phyloP scores from a whole-genome alignment of 2,888 invertebrate genomes.

The Eupithecia abbreviata region DNA sequence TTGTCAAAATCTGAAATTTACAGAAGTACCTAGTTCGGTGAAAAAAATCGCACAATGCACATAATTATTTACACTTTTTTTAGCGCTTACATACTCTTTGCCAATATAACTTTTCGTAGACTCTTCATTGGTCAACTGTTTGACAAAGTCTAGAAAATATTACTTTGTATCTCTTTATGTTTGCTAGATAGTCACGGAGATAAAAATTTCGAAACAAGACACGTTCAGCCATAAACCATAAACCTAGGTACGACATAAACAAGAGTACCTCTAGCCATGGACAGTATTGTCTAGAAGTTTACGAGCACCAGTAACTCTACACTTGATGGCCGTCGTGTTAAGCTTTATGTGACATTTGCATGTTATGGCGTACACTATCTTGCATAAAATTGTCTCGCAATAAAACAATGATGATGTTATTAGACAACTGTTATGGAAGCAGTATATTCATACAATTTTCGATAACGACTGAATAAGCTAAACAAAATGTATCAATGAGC shows the following conservation, averaged over 20 bases:
- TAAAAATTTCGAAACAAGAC: conserved; percentile 7
- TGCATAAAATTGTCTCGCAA: not conserved
- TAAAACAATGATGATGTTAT: not conserved
- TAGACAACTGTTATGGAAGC: not conserved
- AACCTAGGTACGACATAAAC: conserved; percentile 20
- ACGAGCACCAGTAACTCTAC: conserved; percentile 47
- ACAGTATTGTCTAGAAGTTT: conserved; percentile 46
- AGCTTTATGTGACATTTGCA: conserved; percentile 28
- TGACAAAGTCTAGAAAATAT: not conserved
- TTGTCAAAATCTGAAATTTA: no score
- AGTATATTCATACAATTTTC: no score
- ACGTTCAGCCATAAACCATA: conserved; percentile 42
- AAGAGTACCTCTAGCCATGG: not conserved
- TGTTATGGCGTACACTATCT: conserved; percentile 13
- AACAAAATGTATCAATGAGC: no score
- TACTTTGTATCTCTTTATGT: not conserved
- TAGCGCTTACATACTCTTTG: no score
- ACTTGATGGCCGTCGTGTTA: conserved; percentile 25
- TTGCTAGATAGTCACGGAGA: not conserved
- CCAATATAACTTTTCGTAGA: no score
- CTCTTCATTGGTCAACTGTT: no score
- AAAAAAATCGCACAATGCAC: no score
- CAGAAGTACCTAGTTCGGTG: no score
- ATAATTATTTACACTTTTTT: no score
- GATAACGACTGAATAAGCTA: no score